A percentile compares a stretch with the other conserved stretches of the same genome.
Evolutionary conservation across 2,888 invertebrate species (phyloP).

Genomic region (Drosophila prolongata): DNA sequence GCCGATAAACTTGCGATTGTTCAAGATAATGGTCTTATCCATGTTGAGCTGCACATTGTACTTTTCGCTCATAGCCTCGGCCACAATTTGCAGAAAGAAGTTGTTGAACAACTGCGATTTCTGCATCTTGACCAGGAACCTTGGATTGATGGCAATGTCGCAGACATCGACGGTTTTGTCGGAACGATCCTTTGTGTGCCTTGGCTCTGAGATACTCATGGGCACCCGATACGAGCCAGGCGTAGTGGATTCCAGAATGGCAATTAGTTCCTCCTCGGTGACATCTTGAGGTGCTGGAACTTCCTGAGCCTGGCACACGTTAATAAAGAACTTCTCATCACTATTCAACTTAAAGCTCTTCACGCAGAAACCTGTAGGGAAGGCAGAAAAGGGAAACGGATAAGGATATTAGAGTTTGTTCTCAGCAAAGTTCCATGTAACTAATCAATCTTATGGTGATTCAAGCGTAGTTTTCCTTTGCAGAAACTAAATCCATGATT

Average conservation of each 20-base stretch:
- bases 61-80: slow-evolving; percentile 92
- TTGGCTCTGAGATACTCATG: slow-evolving; percentile 95
- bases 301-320: slow-evolving; percentile 92
- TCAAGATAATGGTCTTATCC: slow-evolving; percentile 88
- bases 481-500: slow-evolving; percentile 9
- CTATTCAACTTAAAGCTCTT: slow-evolving; percentile 89
- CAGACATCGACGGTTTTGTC: slow-evolving; percentile 90
- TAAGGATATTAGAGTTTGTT: background rate
- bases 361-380: slow-evolving; percentile 89
- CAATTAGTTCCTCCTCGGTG: slow-evolving; percentile 88
- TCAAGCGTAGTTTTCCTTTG: background rate
- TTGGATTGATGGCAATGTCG: slow-evolving; percentile 93
- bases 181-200: slow-evolving; percentile 91
- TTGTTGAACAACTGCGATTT: slow-evolving; percentile 89
- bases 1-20: slow-evolving; percentile 91
- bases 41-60: slow-evolving; percentile 89
- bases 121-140: slow-evolving; percentile 91
- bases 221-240: slow-evolving; percentile 92
- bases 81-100: slow-evolving; percentile 91
- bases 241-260: slow-evolving; percentile 88
- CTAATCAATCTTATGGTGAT: background rate
- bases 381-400: background rate
- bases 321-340: slow-evolving; percentile 92
- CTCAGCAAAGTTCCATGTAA: background rate
- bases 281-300: slow-evolving; percentile 91